Percentiles rank a stretch among this genome's conserved stretches.
phyloP scores from a whole-genome alignment of 2,888 invertebrate genomes.

The Harmothoe impar region DNA sequence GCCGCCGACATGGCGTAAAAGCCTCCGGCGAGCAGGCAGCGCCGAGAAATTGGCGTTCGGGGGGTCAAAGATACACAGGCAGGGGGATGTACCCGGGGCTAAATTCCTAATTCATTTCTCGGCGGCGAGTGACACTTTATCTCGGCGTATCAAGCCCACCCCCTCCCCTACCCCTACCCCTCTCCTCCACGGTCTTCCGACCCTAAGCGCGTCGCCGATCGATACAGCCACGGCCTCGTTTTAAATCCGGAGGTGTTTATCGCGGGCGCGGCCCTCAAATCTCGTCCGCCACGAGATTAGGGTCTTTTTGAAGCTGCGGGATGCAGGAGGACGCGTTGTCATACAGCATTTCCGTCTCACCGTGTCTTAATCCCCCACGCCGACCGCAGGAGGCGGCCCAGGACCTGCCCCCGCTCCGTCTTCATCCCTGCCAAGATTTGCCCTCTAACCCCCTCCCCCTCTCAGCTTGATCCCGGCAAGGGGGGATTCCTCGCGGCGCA shows the following conservation, averaged over 20 bases:
- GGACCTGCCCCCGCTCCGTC: not conserved
- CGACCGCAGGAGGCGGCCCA: not conserved
- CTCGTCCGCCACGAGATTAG: constrained; percentile 47
- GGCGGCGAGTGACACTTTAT: constrained; percentile 60
- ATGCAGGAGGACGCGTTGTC: constrained; percentile 34
- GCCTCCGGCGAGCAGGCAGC: not conserved
- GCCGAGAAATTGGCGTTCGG: constrained; percentile 36
- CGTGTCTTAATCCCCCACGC: constrained; percentile 44
- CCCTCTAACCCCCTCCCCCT: constrained; percentile 17
- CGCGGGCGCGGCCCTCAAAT: constrained; percentile 15
- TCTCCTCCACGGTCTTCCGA: not conserved
- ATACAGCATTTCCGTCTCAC: constrained; percentile 50
- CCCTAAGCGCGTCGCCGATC: not conserved
- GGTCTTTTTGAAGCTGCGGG: constrained; percentile 40
- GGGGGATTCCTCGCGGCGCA: too few species aligned
- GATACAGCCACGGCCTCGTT: not conserved
- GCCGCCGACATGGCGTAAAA: constrained; percentile 40
- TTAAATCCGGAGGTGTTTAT: constrained; percentile 49
- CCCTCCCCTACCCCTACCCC: not conserved
- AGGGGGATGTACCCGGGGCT: constrained; percentile 45
- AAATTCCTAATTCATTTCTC: constrained; percentile 58
- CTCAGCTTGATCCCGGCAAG: not conserved
- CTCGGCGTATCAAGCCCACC: constrained; percentile 27
- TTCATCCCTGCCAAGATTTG: constrained; percentile 29
- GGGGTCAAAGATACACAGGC: constrained; percentile 53